Conservation (phyloP, 2,797 vertebrate genomes). For the Hozukius guyotensis region DNA sequence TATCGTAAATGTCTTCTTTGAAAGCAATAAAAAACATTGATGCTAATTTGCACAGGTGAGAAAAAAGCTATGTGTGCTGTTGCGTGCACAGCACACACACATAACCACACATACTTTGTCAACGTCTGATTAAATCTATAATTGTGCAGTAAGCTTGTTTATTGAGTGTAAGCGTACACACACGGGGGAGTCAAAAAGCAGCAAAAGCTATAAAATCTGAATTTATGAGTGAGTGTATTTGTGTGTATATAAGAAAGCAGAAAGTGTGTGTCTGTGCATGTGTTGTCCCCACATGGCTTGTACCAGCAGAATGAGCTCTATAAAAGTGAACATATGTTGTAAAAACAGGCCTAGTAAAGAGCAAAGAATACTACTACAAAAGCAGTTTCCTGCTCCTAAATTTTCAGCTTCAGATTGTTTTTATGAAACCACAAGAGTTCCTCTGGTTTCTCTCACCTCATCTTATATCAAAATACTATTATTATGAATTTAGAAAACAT, state of each 20-base stretch:
- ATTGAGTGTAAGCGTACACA: conserved; percentile 35
- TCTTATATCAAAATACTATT: conserved; percentile 11
- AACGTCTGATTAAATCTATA: conserved; percentile 24
- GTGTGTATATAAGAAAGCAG: neutral
- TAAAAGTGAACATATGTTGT: conserved; percentile 32
- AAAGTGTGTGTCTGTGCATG: neutral
- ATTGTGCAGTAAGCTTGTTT: conserved; percentile 33
- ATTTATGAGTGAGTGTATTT: conserved; percentile 32
- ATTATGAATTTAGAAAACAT: neutral
- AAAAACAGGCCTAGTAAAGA: conserved; percentile 12
- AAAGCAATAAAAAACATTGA: conserved; percentile 5
- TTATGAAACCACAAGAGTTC: conserved; percentile 17
- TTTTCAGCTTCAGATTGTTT: conserved; percentile 10
- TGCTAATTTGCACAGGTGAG: conserved; percentile 12
- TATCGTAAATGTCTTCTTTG: conserved; percentile 5
- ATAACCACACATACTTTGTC: neutral
- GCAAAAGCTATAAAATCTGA: conserved; percentile 48
- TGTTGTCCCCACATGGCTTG: conserved; percentile 17
- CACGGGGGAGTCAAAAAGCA: conserved; percentile 46
- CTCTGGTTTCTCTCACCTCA: neutral
- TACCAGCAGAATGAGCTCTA: conserved; percentile 21
- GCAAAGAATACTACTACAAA: neutral
- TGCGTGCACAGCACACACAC: conserved; percentile 1
- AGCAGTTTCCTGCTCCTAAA: conserved; percentile 12
- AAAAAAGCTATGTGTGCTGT: neutral